Base-by-base conservation (phyloP, 2,888 invertebrate genomes). In the Conchocele bisecta region DNA sequence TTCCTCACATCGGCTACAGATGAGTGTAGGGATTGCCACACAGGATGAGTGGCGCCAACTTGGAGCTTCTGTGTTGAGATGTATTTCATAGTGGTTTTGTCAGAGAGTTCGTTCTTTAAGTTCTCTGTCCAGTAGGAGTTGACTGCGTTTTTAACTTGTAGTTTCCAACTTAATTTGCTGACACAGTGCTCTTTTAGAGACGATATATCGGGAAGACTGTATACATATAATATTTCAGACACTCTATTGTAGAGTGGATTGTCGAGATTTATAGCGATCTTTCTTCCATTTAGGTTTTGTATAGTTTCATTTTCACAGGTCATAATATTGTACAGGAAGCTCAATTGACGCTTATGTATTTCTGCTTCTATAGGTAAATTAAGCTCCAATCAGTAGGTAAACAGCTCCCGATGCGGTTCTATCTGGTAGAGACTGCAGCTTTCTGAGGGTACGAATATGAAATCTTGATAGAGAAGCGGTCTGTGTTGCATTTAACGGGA, bases 341-440 rank as follows among this genome's bases (percentile, higher is more conserved):
- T 37, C 4, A 54, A 20, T 3, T 54, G 54, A 4, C 54, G 5
- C 26, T 33, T 37, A 17, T 54, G 54, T 15, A 54, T 5, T 35
- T 54, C 54, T 37, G 54, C 54, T 22, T 37, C 54, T 5, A 54
- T 35, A 15, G 54, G 54, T 6, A 37, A n/a, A n/a, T n/a, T n/a
- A n/a, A 5, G 54, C 35, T 17, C 54, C 54, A 26, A 54, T 13
- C 4, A 54, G 17, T n/a, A 54, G 37, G 20, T 54, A 54, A 3
- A 54, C 37, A 37, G 39, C 39, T 26, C 54, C 7, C 9, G 35
- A 35, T 35, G 54, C 54, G 3, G 17, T 17, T 37, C 39, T 4
- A 3, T 17, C 13, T 6, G 54, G 54, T 35, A 54, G 17, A 17
- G 54, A 15, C 22, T 37, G 54, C 13, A 54, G 26, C 37, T 15